Percentiles rank a stretch among this genome's conserved stretches.
phyloP scores from a whole-genome alignment of 2,888 invertebrate species.

The Deroplatys truncata region DNA sequence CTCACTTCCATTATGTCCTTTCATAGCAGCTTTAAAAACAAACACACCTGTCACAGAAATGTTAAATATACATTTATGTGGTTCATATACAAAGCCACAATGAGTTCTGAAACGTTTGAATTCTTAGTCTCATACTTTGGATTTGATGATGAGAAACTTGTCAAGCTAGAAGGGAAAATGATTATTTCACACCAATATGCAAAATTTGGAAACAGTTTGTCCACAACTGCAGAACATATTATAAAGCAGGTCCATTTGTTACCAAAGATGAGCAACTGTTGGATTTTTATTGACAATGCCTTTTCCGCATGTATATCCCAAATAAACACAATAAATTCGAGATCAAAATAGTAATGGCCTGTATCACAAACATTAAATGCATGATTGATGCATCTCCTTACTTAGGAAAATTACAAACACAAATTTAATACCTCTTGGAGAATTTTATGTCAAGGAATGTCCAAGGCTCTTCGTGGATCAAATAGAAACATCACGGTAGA shows the following conservation, averaged over 20 bases:
- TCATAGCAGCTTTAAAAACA: too few species aligned
- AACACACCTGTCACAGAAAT: too few species aligned
- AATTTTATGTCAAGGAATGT: background rate
- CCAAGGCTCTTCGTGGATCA: background rate
- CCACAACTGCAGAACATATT: background rate
- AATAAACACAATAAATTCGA: background rate
- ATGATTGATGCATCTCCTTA: background rate
- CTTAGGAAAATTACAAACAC: background rate
- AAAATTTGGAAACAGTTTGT: background rate
- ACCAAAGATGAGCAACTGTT: background rate
- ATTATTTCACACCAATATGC: background rate
- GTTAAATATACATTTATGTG: background rate
- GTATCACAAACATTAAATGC: background rate
- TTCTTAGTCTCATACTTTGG: background rate
- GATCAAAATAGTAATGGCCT: background rate
- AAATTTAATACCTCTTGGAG: background rate
- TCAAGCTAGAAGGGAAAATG: background rate
- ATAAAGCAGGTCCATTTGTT: background rate
- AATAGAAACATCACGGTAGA: background rate
- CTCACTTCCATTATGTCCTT: too few species aligned
- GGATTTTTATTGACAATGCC: background rate
- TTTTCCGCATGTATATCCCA: background rate
- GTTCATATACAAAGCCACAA: background rate
- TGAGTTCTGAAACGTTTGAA: too few species aligned
- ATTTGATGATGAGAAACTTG: background rate